phyloP scores from a whole-genome alignment of 2,797 vertebrate genomes.

The Pseudochaenichthys georgianus region DNA sequence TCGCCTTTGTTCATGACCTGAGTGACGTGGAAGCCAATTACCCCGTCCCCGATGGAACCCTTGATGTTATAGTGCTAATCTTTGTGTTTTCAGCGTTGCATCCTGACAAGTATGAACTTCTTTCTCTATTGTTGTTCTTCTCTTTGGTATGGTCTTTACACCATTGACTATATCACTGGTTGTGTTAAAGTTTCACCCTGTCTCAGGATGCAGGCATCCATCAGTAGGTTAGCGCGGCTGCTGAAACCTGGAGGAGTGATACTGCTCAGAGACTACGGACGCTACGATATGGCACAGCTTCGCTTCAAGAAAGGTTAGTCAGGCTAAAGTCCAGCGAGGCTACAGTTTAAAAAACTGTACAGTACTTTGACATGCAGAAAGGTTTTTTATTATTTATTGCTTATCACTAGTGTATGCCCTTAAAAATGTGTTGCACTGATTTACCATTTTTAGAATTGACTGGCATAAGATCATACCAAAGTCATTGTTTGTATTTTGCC shows the following conservation, averaged over 20 bases:
- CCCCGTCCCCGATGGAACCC: constrained; percentile 88
- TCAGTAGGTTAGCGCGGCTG: constrained; percentile 88
- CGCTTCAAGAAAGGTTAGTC: constrained; percentile 95
- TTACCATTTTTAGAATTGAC: not conserved
- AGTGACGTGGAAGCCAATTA: constrained; percentile 87
- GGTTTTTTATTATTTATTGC: not conserved
- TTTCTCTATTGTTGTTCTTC: not conserved
- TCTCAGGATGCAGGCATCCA: constrained; percentile 87
- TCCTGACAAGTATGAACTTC: constrained; percentile 90
- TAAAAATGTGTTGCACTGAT: not conserved
- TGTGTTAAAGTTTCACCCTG: constrained; percentile 21
- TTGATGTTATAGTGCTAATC: constrained; percentile 94
- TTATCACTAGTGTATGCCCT: not conserved
- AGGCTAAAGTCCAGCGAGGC: not conserved
- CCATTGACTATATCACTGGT: not conserved
- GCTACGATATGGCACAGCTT: constrained; percentile 97
- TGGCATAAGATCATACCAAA: not conserved
- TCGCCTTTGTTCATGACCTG: constrained; percentile 94
- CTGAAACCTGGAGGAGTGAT: constrained; percentile 94
- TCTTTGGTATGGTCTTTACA: constrained; percentile 5
- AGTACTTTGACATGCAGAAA: constrained; percentile 2
- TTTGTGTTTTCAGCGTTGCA: constrained; percentile 96
- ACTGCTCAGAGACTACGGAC: constrained; percentile 96
- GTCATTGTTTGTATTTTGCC: not conserved
- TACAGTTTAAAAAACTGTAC: not conserved